A percentile compares a stretch with the other conserved stretches of the same genome.
phyloP scores from a whole-genome alignment of 2,113 vertebrate species.

The Ophiodon elongatus region DNA sequence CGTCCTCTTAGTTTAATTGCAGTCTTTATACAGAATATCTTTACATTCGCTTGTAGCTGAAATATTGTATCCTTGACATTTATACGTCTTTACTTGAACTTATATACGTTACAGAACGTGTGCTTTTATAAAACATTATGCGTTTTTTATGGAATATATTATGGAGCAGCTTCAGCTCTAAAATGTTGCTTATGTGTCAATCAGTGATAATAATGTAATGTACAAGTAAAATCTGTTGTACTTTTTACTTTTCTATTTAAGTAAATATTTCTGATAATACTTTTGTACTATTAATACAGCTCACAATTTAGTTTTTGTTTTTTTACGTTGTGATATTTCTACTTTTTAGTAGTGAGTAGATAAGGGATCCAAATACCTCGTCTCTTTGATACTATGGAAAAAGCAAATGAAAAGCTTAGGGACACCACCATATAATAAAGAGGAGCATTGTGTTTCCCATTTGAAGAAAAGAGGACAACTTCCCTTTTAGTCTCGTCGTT shows the following conservation, averaged over 20 bases:
- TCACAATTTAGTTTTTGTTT: not conserved
- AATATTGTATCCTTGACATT: not conserved
- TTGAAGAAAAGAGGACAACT: not conserved
- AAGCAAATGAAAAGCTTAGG: not conserved
- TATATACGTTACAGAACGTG: too few relatives aligned
- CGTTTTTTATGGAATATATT: not conserved
- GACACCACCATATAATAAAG: not conserved
- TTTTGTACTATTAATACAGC: not conserved
- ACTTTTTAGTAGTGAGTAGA: not conserved
- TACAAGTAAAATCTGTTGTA: not conserved
- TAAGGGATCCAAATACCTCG: not conserved
- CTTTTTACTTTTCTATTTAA: not conserved
- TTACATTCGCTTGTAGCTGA: not conserved
- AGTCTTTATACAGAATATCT: not conserved
- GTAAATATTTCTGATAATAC: not conserved
- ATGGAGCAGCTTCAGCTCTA: not conserved
- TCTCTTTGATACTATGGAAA: too few relatives aligned
- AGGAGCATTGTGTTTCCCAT: not conserved
- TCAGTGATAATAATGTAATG: too few relatives aligned
- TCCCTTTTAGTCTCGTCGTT: not conserved
- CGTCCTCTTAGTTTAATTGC: not conserved
- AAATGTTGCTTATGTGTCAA: not conserved
- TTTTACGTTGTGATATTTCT: not conserved
- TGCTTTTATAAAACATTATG: not conserved
- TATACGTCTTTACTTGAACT: not conserved